Evolutionary conservation across 1,140 invertebrate species (phyloP), one percentile per base, ranked within the genome.

Genomic region (Sitophilus oryzae): DNA sequence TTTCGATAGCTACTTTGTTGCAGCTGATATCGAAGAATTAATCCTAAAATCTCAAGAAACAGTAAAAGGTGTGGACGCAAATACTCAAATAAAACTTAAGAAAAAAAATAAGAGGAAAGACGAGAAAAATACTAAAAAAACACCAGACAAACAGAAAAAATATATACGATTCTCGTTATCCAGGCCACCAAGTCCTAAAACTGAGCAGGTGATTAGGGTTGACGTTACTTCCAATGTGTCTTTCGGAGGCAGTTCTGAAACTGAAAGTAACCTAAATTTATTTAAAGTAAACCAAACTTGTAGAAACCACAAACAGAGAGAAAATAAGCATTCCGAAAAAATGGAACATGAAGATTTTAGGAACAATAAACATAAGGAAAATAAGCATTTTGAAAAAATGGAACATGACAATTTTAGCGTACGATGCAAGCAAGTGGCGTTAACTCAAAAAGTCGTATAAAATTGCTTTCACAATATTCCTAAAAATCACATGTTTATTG

Each of bases 161-260:
- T 64, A 52, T 10, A 63, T 68, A 15, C 58, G 52, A 41, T 65
- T 71, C 38, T 64, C 67, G 3, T 58, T 68, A 20, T 68, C 66
- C 0, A 66, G 63, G 43, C 62, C 66, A 16, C 55, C 61, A 9
- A 71, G 65, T 59, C 67, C 69, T n/a, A 59, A 66, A 52, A 71
- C 67, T 1, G 59, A 67, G 37, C 67, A 71, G 55, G 56, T 71
- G 3, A 71, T 71, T 38, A 56, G 69, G 22, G 69, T 71, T 11
- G 69, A 71, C 47, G 65, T 71, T 18, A 68, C 64, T 14, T 67
- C 68, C 10, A 70, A 59, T 58, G 52, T 65, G 37, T 65, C 60
- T 3, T n/a, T 52, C 3, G 59, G 59, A 25, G 37, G 40, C 5
- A 22, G 15, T 3, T 15, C 37, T 8, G 15, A 48, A 34, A 10